A percentile compares a stretch with the other conserved stretches of the same genome.
These are phyloP conservation scores for Etheostoma spectabile DNA, from an alignment of 2,113 vertebrate genomes.

Conservation along the genomic window DNA sequence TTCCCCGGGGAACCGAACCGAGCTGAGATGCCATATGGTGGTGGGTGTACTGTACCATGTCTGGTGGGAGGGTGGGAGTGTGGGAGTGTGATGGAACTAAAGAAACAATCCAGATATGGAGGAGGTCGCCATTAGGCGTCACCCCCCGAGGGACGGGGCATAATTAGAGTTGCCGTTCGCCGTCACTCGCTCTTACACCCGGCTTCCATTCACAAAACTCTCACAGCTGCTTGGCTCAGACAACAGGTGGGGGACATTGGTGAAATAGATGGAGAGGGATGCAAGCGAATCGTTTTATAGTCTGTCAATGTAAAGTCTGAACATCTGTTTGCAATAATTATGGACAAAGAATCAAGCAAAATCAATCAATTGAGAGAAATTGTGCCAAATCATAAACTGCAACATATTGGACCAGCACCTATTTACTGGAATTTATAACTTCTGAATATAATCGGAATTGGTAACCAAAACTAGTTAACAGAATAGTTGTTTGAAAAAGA, in stretches of 20 bases:
- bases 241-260: slow-evolving; percentile 36
- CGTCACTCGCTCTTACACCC: slow-evolving; percentile 4
- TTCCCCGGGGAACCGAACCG: slow-evolving; percentile 44
- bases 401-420: not conserved
- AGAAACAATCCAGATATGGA: slow-evolving; percentile 54
- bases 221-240: slow-evolving; percentile 47
- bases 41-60: slow-evolving; percentile 62
- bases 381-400: not conserved
- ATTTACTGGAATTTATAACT: not conserved
- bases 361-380: not conserved
- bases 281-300: slow-evolving; percentile 8
- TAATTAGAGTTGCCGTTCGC: slow-evolving; percentile 44
- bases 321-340: slow-evolving; percentile 53
- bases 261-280: slow-evolving; percentile 25
- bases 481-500: too few species aligned
- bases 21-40: slow-evolving; percentile 70
- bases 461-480: too few species aligned
- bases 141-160: slow-evolving; percentile 36
- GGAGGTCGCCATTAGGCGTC: slow-evolving; percentile 45
- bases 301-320: slow-evolving; percentile 14
- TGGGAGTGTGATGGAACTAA: slow-evolving; percentile 40
- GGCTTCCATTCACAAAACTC: slow-evolving; percentile 26
- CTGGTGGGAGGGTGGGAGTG: slow-evolving; percentile 40
- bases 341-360: slow-evolving; percentile 26
- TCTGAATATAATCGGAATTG: not conserved